Evolutionary conservation across 2,888 invertebrate genomes (phyloP).

Genomic region (Saturnia pavonia): DNA sequence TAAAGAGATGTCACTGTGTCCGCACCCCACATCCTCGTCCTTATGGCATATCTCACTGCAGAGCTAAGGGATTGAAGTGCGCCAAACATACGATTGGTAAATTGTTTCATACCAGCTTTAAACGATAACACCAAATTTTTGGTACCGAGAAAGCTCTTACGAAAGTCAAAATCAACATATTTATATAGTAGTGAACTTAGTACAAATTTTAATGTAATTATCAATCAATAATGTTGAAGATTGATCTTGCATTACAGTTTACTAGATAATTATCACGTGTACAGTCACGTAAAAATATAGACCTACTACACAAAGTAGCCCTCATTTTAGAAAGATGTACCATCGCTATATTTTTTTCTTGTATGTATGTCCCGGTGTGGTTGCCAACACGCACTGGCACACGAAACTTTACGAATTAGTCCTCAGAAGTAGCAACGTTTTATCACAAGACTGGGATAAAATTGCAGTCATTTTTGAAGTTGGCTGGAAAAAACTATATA

Average conservation of each 20-base stretch:
- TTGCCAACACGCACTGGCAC: too few species aligned
- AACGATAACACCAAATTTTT: not conserved
- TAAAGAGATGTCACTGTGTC: conserved; percentile 50
- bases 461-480: too few species aligned
- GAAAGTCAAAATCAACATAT: too few species aligned
- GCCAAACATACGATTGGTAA: conserved; percentile 46
- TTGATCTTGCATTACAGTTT: not conserved
- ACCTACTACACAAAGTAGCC: not conserved
- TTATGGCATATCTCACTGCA: conserved; percentile 37
- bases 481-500: too few species aligned
- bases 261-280: too few species aligned
- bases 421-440: too few species aligned
- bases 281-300: not conserved
- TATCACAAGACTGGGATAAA: too few species aligned
- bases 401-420: too few species aligned
- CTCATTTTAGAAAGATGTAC: not conserved
- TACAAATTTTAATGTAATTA: not conserved
- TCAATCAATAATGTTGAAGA: not conserved
- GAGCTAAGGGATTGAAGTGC: conserved; percentile 44
- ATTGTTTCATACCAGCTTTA: not conserved
- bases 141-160: not conserved
- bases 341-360: too few species aligned
- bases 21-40: conserved; percentile 45
- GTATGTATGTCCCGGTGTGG: too few species aligned
- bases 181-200: too few species aligned